A percentile compares a stretch with the other conserved stretches of the same genome.
Evolutionary conservation across 2,888 invertebrate species (phyloP).

Genomic region (Altica lythri): DNA sequence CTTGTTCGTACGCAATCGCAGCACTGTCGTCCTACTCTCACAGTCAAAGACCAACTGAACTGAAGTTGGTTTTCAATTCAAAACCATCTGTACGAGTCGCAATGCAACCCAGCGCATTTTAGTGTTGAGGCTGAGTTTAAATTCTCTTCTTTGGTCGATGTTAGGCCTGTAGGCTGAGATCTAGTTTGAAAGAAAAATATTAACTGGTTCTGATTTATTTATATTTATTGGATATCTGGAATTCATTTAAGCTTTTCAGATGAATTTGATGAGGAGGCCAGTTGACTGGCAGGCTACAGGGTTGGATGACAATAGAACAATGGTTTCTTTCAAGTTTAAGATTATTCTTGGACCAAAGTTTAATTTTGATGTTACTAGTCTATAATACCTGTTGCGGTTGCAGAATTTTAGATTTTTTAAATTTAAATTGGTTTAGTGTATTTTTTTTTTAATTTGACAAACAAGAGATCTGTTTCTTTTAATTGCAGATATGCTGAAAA

Average conservation of each 20-base stretch:
- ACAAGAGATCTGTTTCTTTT: too few relatives aligned
- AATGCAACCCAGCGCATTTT: slow-evolving; percentile 34
- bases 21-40: slow-evolving; percentile 17
- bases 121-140: slow-evolving; percentile 24
- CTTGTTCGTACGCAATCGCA: slow-evolving; percentile 28
- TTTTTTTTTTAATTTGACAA: too few relatives aligned
- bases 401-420: too few relatives aligned
- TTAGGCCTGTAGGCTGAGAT: slow-evolving; percentile 38
- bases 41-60: slow-evolving; percentile 33
- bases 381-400: too few relatives aligned
- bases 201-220: slow-evolving; percentile 52
- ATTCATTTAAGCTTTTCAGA: slow-evolving; percentile 28
- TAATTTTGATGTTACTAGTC: too few relatives aligned
- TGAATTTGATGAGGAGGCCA: slow-evolving; percentile 12
- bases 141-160: slow-evolving; percentile 37
- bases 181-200: slow-evolving; percentile 47
- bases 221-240: slow-evolving; percentile 44
- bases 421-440: too few relatives aligned
- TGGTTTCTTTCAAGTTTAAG: slow-evolving; percentile 6
- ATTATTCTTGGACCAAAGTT: too few relatives aligned
- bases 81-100: slow-evolving; percentile 35
- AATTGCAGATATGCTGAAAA: too few relatives aligned
- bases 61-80: slow-evolving; percentile 29
- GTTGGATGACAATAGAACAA: slow-evolving; percentile 9
- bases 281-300: slow-evolving; percentile 1